phyloP scores from a whole-genome alignment of 2,888 invertebrate species.

The Meteorus cinctellus region DNA sequence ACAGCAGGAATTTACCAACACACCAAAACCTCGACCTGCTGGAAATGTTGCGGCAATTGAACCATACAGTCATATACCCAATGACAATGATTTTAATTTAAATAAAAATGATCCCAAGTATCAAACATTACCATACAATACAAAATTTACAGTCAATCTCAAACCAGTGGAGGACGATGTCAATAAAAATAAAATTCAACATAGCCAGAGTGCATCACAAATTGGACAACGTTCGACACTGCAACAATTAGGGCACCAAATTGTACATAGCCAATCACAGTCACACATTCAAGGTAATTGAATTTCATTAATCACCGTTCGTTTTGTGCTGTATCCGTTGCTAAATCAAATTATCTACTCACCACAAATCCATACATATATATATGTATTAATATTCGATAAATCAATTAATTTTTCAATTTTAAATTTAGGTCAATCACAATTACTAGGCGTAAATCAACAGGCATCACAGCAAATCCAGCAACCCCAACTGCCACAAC shows the following conservation, averaged over 20 bases:
- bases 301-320: neutral
- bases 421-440: slow-evolving; percentile 58
- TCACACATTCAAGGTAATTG: slow-evolving; percentile 69
- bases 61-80: slow-evolving; percentile 89
- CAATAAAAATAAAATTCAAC: slow-evolving; percentile 70
- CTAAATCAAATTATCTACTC: neutral
- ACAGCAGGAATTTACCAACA: slow-evolving; percentile 26
- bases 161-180: slow-evolving; percentile 71
- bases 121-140: slow-evolving; percentile 92
- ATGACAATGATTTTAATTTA: slow-evolving; percentile 81
- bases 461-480: slow-evolving; percentile 38
- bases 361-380: neutral
- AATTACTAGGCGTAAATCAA: slow-evolving; percentile 54
- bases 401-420: slow-evolving; percentile 3
- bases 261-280: slow-evolving; percentile 71
- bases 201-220: slow-evolving; percentile 71
- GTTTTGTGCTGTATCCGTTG: too few relatives aligned
- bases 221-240: slow-evolving; percentile 66
- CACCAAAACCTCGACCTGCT: slow-evolving; percentile 75
- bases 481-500: slow-evolving; percentile 54
- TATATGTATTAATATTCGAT: neutral
- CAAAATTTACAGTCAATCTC: slow-evolving; percentile 84
- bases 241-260: slow-evolving; percentile 70
- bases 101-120: slow-evolving; percentile 93
- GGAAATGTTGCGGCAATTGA: slow-evolving; percentile 91